These are phyloP conservation scores for Drosophila subquinaria DNA, from an alignment of 2,888 invertebrate species.

Conservation along the genomic window DNA sequence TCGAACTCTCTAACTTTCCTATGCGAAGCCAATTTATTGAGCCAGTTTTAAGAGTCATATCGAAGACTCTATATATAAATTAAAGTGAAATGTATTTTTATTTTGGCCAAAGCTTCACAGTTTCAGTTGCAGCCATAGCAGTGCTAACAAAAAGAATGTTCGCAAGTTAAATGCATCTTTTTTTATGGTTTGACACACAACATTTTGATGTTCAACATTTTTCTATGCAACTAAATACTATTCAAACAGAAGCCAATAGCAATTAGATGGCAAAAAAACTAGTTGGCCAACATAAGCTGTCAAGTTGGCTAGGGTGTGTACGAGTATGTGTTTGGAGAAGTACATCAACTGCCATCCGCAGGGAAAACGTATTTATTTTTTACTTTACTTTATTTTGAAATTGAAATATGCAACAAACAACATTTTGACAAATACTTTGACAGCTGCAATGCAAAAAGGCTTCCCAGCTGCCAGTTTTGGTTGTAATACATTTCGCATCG, in stretches of 20 bases:
- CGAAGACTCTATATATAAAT: not conserved
- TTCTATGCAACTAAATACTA: conserved; percentile 42
- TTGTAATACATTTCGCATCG: conserved; percentile 1
- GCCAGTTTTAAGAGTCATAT: not conserved
- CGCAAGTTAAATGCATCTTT: not conserved
- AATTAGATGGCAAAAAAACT: conserved; percentile 65
- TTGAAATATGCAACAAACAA: conserved; percentile 77
- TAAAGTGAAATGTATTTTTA: not conserved
- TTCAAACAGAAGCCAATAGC: conserved; percentile 46
- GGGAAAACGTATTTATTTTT: conserved; percentile 37
- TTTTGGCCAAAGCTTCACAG: not conserved
- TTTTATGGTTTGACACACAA: conserved; percentile 25
- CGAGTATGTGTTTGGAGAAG: conserved; percentile 17
- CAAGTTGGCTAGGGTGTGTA: conserved; percentile 11
- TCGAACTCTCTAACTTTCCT: conserved; percentile 6
- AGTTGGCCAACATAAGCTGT: conserved; percentile 39
- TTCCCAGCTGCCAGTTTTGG: conserved; percentile 20
- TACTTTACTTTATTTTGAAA: conserved; percentile 53
- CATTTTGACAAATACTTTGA: conserved; percentile 78
- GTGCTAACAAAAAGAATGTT: conserved; percentile 12
- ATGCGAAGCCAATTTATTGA: conserved; percentile 1
- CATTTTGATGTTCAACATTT: conserved; percentile 40
- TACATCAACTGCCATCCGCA: conserved; percentile 32
- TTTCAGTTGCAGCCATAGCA: conserved; percentile 1
- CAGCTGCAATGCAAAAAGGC: conserved; percentile 66